Percentiles rank a stretch among this genome's conserved stretches.
phyloP scores from a whole-genome alignment of 2,797 vertebrate genomes.

The Eutrigla gurnardus region DNA sequence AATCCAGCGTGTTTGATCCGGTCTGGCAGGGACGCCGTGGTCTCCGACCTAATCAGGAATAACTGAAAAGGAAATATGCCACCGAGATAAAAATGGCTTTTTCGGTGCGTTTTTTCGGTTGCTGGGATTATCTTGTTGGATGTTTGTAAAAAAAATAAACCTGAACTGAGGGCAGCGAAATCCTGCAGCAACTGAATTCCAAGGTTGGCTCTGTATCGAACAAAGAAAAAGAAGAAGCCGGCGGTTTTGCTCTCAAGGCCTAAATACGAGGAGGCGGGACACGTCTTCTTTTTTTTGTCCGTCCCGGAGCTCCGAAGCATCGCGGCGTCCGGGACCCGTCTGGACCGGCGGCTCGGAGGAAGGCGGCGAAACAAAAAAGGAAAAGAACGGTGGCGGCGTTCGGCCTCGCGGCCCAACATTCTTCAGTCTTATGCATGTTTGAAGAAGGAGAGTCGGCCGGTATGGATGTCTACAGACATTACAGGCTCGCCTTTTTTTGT shows the following conservation, averaged over 20 bases:
- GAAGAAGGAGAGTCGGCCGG: slow-evolving; percentile 5
- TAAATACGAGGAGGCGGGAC: slow-evolving; percentile 15
- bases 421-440: slow-evolving; percentile 42
- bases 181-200: slow-evolving; percentile 31
- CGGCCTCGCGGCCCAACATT: slow-evolving; percentile 32
- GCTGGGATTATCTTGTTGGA: slow-evolving; percentile 41
- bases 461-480: no score
- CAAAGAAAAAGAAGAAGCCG: background rate
- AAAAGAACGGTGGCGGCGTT: background rate
- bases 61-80: slow-evolving; percentile 45
- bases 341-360: background rate
- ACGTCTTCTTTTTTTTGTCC: slow-evolving; percentile 19
- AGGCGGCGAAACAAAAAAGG: slow-evolving; percentile 11
- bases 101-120: slow-evolving; percentile 46
- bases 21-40: background rate
- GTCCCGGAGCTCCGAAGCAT: slow-evolving; percentile 14
- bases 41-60: slow-evolving; percentile 42
- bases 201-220: background rate
- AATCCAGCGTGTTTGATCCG: slow-evolving; percentile 12
- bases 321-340: background rate
- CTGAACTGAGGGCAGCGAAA: slow-evolving; percentile 13
- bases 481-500: no score
- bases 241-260: slow-evolving; percentile 39
- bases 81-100: slow-evolving; percentile 29
- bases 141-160: slow-evolving; percentile 10